Conservation (phyloP, 2,888 invertebrate genomes). For the Caenorhabditis japonica region DNA sequence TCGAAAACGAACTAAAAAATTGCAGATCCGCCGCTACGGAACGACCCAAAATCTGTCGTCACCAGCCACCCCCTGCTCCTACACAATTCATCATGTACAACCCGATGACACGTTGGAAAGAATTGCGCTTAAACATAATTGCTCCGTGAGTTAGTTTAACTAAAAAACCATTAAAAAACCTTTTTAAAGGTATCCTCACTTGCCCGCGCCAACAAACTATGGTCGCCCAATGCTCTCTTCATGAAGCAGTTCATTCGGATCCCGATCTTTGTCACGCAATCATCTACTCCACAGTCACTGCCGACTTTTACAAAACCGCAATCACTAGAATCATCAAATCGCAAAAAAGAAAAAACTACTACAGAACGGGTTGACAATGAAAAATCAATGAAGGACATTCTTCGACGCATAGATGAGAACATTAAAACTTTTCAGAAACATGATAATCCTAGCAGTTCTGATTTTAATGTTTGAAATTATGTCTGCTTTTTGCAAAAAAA, state of each 20-base stretch:
- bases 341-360: conserved; percentile 16
- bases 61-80: conserved; percentile 47
- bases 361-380: conserved; percentile 42
- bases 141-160: conserved; percentile 53
- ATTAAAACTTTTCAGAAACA: conserved; percentile 52
- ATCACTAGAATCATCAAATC: conserved; percentile 8
- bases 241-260: conserved; percentile 61
- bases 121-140: conserved; percentile 63
- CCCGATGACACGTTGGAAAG: conserved; percentile 62
- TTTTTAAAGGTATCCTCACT: conserved; percentile 62
- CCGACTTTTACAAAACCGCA: conserved; percentile 6
- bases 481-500: no score
- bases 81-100: conserved; percentile 52
- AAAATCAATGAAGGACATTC: conserved; percentile 53
- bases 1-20: background rate
- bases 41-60: conserved; percentile 57
- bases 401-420: conserved; percentile 57
- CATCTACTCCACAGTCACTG: background rate
- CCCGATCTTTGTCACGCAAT: conserved; percentile 44
- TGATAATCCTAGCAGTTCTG: conserved; percentile 46
- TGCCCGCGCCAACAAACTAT: conserved; percentile 64
- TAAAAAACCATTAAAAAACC: background rate
- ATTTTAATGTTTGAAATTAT: no score
- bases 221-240: conserved; percentile 63
- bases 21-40: conserved; percentile 64